Conservation (phyloP, 2,888 invertebrate genomes). For the Tetheella fluctuosa region DNA sequence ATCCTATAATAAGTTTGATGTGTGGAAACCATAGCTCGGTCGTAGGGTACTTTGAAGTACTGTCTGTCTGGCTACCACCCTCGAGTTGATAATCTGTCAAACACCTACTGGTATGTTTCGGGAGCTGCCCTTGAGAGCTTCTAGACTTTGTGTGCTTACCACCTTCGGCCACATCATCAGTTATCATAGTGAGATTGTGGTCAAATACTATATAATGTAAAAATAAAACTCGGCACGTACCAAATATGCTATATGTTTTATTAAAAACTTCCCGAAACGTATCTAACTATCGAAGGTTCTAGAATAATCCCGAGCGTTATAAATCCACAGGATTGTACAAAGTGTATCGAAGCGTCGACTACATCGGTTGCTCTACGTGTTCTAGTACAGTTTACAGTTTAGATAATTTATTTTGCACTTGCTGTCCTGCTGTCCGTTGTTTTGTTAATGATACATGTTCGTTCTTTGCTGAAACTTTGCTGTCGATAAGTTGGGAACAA, state of each 20-base stretch:
- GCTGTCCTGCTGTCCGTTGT: not conserved
- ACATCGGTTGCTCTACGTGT: constrained; percentile 22
- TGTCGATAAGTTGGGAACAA: not conserved
- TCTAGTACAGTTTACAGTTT: not conserved
- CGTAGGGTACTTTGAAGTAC: too few relatives aligned
- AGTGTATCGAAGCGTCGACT: constrained; percentile 43
- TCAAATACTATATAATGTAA: too few relatives aligned
- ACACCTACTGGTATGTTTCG: too few relatives aligned
- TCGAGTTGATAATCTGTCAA: too few relatives aligned
- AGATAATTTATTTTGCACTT: constrained; percentile 13
- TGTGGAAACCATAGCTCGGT: too few relatives aligned
- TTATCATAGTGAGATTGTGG: too few relatives aligned
- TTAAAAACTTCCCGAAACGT: not conserved
- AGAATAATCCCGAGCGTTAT: not conserved
- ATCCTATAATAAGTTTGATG: too few relatives aligned
- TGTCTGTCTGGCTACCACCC: too few relatives aligned
- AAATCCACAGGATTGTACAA: constrained; percentile 8
- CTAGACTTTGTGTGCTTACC: too few relatives aligned
- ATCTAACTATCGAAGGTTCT: not conserved
- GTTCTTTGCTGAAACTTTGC: constrained; percentile 4
- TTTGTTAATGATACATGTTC: constrained; percentile 4
- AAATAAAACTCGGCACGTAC: not conserved
- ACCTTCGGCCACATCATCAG: too few relatives aligned
- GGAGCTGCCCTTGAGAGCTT: too few relatives aligned
- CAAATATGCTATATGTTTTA: not conserved